phyloP scores from a whole-genome alignment of 2,888 invertebrate genomes.

The Cactoblastis cactorum region DNA sequence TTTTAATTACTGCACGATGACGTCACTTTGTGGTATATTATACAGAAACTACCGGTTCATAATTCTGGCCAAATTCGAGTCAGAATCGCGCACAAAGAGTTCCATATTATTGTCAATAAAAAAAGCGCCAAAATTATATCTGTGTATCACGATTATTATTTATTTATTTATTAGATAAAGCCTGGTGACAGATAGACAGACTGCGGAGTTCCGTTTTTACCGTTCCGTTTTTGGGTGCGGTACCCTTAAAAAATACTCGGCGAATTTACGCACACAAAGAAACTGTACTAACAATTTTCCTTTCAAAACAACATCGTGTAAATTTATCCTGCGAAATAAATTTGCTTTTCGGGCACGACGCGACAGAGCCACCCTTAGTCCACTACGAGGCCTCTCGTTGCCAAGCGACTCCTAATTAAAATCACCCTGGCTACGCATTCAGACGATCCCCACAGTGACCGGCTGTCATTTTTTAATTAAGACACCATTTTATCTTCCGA shows the following conservation, averaged over 20 bases:
- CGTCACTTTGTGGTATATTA: too few relatives aligned
- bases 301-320: neutral
- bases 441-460: slow-evolving; percentile 2
- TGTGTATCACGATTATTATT: too few relatives aligned
- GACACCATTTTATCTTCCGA: slow-evolving; percentile 14
- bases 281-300: neutral
- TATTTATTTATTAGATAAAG: too few relatives aligned
- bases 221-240: too few relatives aligned
- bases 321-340: neutral
- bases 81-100: too few relatives aligned
- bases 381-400: slow-evolving; percentile 13
- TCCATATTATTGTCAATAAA: too few relatives aligned
- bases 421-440: slow-evolving; percentile 19
- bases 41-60: too few relatives aligned
- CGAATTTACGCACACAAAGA: neutral
- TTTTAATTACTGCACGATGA: too few relatives aligned
- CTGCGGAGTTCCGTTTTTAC: too few relatives aligned
- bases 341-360: slow-evolving; percentile 3
- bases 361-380: neutral
- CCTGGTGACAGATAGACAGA: too few relatives aligned
- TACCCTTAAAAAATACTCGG: neutral
- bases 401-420: slow-evolving; percentile 21
- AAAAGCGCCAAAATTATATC: too few relatives aligned
- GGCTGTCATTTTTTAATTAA: slow-evolving; percentile 21
- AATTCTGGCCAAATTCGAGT: too few relatives aligned